Base-by-base conservation (phyloP, 2,113 vertebrate species). In the Antechinus stuartii region DNA sequence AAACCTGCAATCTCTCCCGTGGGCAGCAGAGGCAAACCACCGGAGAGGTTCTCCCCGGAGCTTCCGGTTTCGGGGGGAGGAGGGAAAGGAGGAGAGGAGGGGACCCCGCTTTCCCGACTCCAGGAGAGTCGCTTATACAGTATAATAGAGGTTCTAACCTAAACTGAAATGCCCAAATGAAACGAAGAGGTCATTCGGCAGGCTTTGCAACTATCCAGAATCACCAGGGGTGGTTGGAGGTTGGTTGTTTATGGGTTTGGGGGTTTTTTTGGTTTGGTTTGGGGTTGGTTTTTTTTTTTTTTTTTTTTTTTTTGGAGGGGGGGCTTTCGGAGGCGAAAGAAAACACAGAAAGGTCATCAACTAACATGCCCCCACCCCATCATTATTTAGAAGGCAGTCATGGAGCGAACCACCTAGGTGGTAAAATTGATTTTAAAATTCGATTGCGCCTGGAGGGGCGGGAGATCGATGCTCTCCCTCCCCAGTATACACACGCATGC, bases 161-260 rank as follows among this genome's bases (percentile, higher is more conserved):
- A 7, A 92, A 61, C 95, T 35, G 14, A 35, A 50, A 30, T 94
- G 47, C 89, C 27, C 76, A 9, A 90, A 24, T 12, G 46, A 27
- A 27, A 50, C 91, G 94, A 89, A 6, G 47, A 54, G 19, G 52
- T 27, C 47, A 6, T 96, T 1, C 96, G 89, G 94, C 96, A 95
- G 96, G 96, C 96, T 96, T 11, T 89, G 52, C 46, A 56, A 1
- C 93, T 49, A 91, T 46, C 89, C 46, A 76, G 49, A 61, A 54
- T 35, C 95, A 94, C 89, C 6, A 19, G 35, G 56, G 61, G 16
- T n/a, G 61, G 61, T 4, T 19, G 61, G 35, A 12, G 14, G 61
- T 7, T n/a, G 61, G 30, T n/a, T 19, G 5, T 76, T 76, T 19
- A 76, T n/a, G 35, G 14, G 61, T 11, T 27, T 27, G 26, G 61